These are phyloP conservation scores for Acestrorhynchus altus DNA, from an alignment of 2,797 vertebrate genomes.

Conservation along the genomic window DNA sequence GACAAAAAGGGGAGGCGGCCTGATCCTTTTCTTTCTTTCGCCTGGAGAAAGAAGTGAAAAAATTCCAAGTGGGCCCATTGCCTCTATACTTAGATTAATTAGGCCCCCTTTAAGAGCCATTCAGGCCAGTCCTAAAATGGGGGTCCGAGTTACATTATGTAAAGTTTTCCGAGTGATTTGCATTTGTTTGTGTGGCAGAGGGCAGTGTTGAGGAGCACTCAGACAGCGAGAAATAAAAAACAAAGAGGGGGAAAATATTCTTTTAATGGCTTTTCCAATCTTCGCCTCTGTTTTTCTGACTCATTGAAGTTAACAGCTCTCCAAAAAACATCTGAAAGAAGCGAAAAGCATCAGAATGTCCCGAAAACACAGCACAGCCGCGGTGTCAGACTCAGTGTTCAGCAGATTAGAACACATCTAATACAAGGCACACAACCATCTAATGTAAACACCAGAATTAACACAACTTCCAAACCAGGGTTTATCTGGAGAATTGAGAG, in stretches of 20 bases:
- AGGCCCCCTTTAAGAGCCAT: conserved; percentile 90
- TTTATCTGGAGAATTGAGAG: neutral
- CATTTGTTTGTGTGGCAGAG: conserved; percentile 91
- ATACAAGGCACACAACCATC: neutral
- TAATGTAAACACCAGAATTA: neutral
- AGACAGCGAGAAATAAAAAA: conserved; percentile 63
- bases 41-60: conserved; percentile 82
- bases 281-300: conserved; percentile 70
- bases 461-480: neutral
- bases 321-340: too few species aligned
- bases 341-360: conserved; percentile 68
- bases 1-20: conserved; percentile 70
- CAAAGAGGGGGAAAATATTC: conserved; percentile 74
- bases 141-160: conserved; percentile 84
- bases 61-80: conserved; percentile 88
- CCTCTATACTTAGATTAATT: conserved; percentile 93
- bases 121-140: conserved; percentile 82
- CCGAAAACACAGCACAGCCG: conserved; percentile 32
- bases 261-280: conserved; percentile 78
- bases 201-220: conserved; percentile 64
- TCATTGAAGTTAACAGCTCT: conserved; percentile 69
- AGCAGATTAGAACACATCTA: neutral
- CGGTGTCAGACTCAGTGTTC: neutral
- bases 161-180: conserved; percentile 89
- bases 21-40: conserved; percentile 65